A percentile compares a stretch with the other conserved stretches of the same genome.
phyloP scores from a whole-genome alignment of 2,888 invertebrate genomes.

The Mythimna loreyi region DNA sequence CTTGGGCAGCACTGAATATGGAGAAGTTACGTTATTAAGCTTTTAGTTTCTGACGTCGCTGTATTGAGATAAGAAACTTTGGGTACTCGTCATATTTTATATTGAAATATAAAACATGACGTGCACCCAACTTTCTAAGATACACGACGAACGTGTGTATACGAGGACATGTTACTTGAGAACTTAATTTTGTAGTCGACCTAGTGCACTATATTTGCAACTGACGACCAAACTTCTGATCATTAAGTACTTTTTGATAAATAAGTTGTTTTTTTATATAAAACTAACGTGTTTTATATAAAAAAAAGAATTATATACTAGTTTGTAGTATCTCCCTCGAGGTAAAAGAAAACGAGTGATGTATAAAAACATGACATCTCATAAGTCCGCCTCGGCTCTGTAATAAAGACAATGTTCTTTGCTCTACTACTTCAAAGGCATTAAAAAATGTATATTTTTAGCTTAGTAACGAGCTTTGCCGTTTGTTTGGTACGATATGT shows the following conservation, averaged over 20 bases:
- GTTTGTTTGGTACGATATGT: background rate
- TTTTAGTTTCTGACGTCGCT: conserved; percentile 53
- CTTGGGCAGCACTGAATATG: conserved; percentile 58
- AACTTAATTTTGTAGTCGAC: background rate
- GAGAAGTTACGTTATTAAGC: conserved; percentile 59
- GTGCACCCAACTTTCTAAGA: too few species aligned
- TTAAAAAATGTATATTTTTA: background rate
- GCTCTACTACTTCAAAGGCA: conserved; percentile 2
- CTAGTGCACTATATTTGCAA: background rate
- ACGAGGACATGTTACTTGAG: conserved; percentile 3
- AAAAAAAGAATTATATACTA: background rate
- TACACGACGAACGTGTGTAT: background rate
- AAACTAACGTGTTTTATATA: too few species aligned
- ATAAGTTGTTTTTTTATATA: too few species aligned
- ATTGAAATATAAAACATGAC: conserved; percentile 6
- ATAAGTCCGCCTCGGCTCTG: background rate
- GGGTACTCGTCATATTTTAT: conserved; percentile 23
- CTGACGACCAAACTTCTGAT: background rate
- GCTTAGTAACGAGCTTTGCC: background rate
- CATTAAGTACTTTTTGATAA: background rate
- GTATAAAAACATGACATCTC: conserved; percentile 2
- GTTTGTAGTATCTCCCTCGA: background rate
- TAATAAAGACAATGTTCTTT: conserved; percentile 6
- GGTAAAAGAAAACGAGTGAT: background rate
- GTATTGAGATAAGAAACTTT: conserved; percentile 52